Conservation (phyloP, 2,797 vertebrate species). For the Malurus leucopterus region DNA sequence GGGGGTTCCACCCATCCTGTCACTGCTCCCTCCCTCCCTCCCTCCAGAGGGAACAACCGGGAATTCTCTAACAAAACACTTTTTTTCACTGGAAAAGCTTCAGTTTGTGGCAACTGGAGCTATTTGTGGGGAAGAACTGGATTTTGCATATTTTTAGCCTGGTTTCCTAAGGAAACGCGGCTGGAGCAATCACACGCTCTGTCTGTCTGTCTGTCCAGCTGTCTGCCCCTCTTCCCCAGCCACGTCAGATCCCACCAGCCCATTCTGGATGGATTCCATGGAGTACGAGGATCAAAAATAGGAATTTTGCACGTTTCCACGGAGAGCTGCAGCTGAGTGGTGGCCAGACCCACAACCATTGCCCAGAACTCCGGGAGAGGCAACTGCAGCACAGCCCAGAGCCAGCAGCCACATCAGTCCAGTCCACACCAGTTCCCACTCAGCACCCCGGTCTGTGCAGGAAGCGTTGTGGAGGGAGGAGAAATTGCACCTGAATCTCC, state of each 20-base stretch:
- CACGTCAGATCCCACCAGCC: not conserved
- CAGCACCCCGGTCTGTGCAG: not conserved
- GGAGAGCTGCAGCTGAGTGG: not conserved
- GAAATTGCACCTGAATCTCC: not conserved
- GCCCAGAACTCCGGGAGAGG: not conserved
- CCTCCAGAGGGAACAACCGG: not conserved
- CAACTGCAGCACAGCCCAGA: not conserved
- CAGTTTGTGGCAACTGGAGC: not conserved
- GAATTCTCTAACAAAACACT: not conserved
- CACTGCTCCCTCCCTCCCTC: not conserved
- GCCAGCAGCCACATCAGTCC: not conserved
- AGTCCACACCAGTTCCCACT: not conserved
- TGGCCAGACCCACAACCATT: rapidly evolving
- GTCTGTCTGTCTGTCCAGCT: not conserved
- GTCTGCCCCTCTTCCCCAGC: not conserved
- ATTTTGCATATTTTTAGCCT: conserved; percentile 42
- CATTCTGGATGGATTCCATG: rapidly evolving
- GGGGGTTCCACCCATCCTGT: rapidly evolving
- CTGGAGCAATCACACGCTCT: conserved; percentile 27
- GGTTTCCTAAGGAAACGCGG: conserved; percentile 37
- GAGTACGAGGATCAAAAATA: not conserved
- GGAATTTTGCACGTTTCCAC: not conserved
- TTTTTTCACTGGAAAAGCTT: not conserved
- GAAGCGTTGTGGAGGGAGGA: rapidly evolving
- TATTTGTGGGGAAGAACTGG: conserved; percentile 1